phyloP scores from a whole-genome alignment of 2,888 invertebrate species.

The Anthrax anthrax region DNA sequence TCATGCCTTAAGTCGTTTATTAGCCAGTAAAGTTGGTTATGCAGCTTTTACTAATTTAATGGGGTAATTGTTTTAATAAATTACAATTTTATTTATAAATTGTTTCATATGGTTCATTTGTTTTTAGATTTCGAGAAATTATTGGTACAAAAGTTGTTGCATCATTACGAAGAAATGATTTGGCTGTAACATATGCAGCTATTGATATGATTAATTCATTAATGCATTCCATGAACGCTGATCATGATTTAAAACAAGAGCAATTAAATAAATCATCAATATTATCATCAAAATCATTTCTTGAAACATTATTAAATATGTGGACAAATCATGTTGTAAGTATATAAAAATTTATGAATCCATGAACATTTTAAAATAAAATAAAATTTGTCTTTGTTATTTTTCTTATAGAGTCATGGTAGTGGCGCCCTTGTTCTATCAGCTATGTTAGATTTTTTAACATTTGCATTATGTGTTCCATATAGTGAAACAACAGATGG shows the following conservation, averaged over 20 bases:
- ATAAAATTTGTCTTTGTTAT: not conserved
- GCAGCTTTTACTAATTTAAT: constrained; percentile 82
- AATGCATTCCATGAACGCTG: constrained; percentile 96
- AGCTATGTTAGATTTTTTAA: constrained; percentile 95
- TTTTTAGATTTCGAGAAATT: constrained; percentile 76
- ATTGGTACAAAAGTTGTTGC: constrained; percentile 85
- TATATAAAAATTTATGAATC: constrained; percentile 13
- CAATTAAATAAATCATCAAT: constrained; percentile 96
- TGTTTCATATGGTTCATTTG: not conserved
- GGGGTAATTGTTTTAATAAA: constrained; percentile 41
- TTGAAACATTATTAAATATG: constrained; percentile 87
- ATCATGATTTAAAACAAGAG: constrained; percentile 92
- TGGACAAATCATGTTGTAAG: constrained; percentile 88
- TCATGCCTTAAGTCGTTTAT: constrained; percentile 80
- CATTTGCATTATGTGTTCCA: constrained; percentile 94
- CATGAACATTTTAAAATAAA: too few species aligned
- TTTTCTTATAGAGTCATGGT: constrained; percentile 53
- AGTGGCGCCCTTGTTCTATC: constrained; percentile 93
- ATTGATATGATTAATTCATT: constrained; percentile 94
- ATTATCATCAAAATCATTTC: constrained; percentile 76
- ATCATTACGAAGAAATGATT: constrained; percentile 73
- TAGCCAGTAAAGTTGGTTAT: constrained; percentile 97
- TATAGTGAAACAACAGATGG: constrained; percentile 99
- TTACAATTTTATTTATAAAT: not conserved
- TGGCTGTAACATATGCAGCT: constrained; percentile 88